Evolutionary conservation across 2,888 invertebrate species (phyloP).

Genomic region (Pardosa pseudoannulata): DNA sequence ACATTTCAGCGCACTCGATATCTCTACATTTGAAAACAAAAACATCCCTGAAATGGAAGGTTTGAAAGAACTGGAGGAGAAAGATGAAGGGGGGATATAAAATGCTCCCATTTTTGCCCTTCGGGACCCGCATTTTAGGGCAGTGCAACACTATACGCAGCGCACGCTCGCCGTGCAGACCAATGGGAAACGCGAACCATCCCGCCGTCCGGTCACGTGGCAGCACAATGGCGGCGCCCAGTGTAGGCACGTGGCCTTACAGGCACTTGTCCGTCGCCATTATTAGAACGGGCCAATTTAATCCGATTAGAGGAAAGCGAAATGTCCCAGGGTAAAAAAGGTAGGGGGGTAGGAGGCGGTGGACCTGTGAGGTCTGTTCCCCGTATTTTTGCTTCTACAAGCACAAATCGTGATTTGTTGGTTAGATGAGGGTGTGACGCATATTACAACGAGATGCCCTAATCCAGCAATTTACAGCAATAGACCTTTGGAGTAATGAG

Average conservation of each 20-base stretch:
- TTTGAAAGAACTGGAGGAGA: no score
- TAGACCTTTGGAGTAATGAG: no score
- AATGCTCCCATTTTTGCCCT: conserved; percentile 29
- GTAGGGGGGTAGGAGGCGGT: conserved; percentile 1
- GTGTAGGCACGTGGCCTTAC: conserved; percentile 60
- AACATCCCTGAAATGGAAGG: neutral
- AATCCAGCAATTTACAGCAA: neutral
- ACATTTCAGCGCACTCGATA: neutral
- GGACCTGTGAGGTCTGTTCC: no score
- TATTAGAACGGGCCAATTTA: conserved; percentile 71
- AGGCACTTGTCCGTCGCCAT: conserved; percentile 63
- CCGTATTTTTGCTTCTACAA: conserved; percentile 34
- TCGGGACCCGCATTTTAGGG: neutral
- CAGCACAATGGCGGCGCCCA: conserved; percentile 58
- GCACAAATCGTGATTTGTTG: conserved; percentile 42
- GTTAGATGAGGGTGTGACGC: conserved; percentile 16
- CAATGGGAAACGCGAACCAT: conserved; percentile 52
- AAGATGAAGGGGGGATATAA: no score
- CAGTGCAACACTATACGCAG: conserved; percentile 54
- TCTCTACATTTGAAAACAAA: neutral
- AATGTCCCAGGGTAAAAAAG: conserved; percentile 58
- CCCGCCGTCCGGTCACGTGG: conserved; percentile 56
- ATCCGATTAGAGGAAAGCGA: conserved; percentile 67
- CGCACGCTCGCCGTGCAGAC: conserved; percentile 29
- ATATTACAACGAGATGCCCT: neutral